Base-by-base conservation (phyloP, 1,140 invertebrate genomes). In the Trachelipus rathkii region DNA sequence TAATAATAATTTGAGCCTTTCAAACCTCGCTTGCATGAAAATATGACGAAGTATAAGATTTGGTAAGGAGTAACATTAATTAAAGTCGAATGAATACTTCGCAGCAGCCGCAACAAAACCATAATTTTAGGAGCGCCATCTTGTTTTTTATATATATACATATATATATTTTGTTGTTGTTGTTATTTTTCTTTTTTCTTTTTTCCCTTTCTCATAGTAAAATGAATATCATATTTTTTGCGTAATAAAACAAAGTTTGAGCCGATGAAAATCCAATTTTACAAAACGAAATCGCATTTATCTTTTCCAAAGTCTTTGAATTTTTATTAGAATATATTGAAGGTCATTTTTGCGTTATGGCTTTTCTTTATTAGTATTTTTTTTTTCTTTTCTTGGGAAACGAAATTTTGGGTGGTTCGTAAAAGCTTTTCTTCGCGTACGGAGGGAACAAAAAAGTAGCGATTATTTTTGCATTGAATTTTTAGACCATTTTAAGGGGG, bases 281-380 rank as follows among this genome's bases (percentile, higher is more conserved):
- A 19, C 6, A 60, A 8, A 60, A 60, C 50, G 50, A 6, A 60
- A 60, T 19, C 50, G 19, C 50, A 60, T 60, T 60, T 60, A 60
- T 60, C 50, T 60, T 60, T 33, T 60, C 50, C 50, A 60, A n/a
- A 60, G 50, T 3, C 50, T 60, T 33, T 3, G 6, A 19, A 8
- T 60, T 60, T 60, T 60, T 60, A 60, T 60, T 60, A 60, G 50
- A 60, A 60, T 60, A 60, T 60, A 60, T 60, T 60, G 19, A 60
- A 60, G 33, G 50, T 19, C 50, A 19, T 13, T 60, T 60, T 60
- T 60, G 11, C 50, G 50, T 60, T 33, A 33, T 33, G 33, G 33
- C 33, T 33, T 33, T 33, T 33, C 33, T 33, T 33, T 33, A 33
- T 33, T 33, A 33, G 33, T 33, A 33, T 33, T 33, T 33, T 33